Evolutionary conservation across 2,113 vertebrate genomes (phyloP).

Genomic region (Chaetops frenatus): DNA sequence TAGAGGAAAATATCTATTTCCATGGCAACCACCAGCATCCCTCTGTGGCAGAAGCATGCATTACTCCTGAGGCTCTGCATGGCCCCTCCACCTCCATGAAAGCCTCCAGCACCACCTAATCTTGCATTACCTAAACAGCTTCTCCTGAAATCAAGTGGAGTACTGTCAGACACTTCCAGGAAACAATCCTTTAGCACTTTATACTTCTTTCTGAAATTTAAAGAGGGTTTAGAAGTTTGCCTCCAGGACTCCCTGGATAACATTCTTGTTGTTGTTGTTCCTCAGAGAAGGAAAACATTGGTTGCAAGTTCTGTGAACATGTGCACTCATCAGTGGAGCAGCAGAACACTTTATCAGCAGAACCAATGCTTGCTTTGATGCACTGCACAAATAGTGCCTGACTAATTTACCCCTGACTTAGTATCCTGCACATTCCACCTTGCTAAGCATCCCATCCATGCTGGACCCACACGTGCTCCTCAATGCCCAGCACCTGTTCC

Average conservation of each 20-base stretch:
- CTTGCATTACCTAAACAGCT: neutral
- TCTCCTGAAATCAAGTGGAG: neutral
- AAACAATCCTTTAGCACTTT: neutral
- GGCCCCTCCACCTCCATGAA: neutral
- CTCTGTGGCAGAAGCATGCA: neutral
- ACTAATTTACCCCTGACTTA: slow-evolving; percentile 43
- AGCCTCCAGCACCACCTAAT: neutral
- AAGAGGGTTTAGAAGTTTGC: neutral
- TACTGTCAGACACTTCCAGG: neutral
- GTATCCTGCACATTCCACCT: slow-evolving; percentile 14
- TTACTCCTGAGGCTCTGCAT: neutral
- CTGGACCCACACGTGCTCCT: neutral
- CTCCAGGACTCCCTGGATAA: neutral
- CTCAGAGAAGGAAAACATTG: neutral
- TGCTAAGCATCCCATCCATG: neutral
- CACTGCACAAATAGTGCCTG: slow-evolving; percentile 47
- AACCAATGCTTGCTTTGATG: neutral
- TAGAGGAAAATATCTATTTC: neutral
- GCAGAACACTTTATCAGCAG: neutral
- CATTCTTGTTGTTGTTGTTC: neutral
- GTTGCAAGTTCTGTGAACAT: neutral
- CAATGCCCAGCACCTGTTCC: neutral
- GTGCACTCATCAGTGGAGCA: neutral
- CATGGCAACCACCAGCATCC: neutral
- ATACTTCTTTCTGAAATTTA: neutral